Percentiles rank a stretch among this genome's conserved stretches.
Evolutionary conservation across 2,888 invertebrate genomes (phyloP).

Genomic region (Heliothis peltigera): DNA sequence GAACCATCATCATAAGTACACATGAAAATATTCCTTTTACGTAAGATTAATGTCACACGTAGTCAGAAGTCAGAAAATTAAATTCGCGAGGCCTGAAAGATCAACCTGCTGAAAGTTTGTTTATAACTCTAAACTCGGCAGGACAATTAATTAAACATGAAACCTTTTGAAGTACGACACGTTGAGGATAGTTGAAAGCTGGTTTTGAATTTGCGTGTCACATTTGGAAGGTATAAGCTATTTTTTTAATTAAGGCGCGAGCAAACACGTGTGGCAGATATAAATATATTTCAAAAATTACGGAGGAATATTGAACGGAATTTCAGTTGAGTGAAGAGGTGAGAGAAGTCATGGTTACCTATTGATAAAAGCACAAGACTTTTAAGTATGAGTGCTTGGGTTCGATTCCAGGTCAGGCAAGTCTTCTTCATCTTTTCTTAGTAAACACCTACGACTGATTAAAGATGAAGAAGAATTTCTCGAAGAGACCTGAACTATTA

Average conservation of each 20-base stretch:
- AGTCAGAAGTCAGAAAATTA: constrained; percentile 29
- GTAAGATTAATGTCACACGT: constrained; percentile 37
- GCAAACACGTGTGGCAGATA: no score
- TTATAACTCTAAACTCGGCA: constrained; percentile 40
- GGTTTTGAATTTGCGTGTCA: constrained; percentile 37
- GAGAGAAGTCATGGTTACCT: no score
- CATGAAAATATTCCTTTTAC: constrained; percentile 29
- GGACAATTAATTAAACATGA: constrained; percentile 51
- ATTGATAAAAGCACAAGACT: no score
- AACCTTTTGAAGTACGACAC: constrained; percentile 45
- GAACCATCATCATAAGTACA: constrained; percentile 3
- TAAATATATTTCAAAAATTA: no score
- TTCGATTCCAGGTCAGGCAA: no score
- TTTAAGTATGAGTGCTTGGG: no score
- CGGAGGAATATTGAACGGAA: no score
- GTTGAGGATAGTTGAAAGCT: constrained; percentile 41
- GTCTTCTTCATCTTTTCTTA: no score
- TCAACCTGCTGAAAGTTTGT: constrained; percentile 46
- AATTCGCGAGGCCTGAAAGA: constrained; percentile 40
- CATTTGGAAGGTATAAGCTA: constrained; percentile 5
- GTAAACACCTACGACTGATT: no score
- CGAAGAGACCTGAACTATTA: no score
- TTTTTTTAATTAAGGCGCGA: neutral
- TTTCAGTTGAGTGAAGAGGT: no score
- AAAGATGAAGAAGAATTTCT: no score